Percentiles rank a stretch among this genome's conserved stretches.
Conservation (phyloP, 1,140 invertebrate species). For the Andricus grossulariae region DNA sequence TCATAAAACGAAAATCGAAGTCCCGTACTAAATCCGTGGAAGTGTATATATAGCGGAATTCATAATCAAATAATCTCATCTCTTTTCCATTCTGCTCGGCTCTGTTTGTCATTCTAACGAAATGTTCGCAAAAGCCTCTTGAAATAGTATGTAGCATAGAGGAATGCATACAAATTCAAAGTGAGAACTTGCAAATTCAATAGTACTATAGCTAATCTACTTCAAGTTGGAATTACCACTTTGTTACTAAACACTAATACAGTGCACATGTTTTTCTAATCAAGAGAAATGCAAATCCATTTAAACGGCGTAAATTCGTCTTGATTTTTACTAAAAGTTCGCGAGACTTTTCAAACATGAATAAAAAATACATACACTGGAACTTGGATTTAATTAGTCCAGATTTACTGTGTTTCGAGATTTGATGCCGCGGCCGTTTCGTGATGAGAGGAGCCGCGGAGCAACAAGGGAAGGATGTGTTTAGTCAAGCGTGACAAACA, state of each 20-base stretch:
- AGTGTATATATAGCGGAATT: slow-evolving; percentile 1
- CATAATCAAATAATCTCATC: slow-evolving; percentile 9
- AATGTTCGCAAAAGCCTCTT: slow-evolving; percentile 11
- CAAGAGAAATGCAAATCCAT: neutral
- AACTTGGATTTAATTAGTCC: no score
- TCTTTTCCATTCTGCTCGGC: neutral
- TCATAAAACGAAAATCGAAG: neutral
- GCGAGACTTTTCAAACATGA: no score
- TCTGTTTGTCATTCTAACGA: slow-evolving; percentile 19
- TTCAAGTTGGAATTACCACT: slow-evolving; percentile 5
- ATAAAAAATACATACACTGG: no score
- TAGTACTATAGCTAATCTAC: slow-evolving; percentile 8
- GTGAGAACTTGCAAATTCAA: slow-evolving; percentile 22
- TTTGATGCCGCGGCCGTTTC: no score
- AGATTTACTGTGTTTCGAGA: no score
- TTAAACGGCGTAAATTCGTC: neutral
- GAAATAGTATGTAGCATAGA: slow-evolving; percentile 4
- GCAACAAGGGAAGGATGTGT: no score
- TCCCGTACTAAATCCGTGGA: neutral
- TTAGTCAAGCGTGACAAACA: no score
- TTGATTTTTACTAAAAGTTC: no score
- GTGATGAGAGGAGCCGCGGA: no score
- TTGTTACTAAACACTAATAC: slow-evolving; percentile 4
- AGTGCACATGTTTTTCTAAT: slow-evolving; percentile 5
- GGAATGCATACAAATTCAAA: slow-evolving; percentile 10